Percentiles rank a stretch among this genome's conserved stretches.
phyloP scores from a whole-genome alignment of 2,888 invertebrate genomes.

The Platycnemis pennipes region DNA sequence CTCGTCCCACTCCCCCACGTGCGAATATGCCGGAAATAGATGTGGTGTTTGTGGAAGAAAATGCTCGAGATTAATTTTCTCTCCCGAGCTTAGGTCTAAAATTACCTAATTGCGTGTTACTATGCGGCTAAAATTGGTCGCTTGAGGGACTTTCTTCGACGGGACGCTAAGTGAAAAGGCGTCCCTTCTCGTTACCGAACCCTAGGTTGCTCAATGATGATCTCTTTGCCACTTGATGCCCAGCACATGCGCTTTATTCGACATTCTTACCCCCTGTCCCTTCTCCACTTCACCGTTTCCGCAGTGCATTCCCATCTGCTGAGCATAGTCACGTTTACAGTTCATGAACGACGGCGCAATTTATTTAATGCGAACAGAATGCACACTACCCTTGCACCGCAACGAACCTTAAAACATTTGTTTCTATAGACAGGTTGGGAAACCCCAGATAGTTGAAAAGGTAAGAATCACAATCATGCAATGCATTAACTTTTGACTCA shows the following conservation, averaged over 20 bases:
- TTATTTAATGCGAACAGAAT: no score
- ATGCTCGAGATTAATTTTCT: slow-evolving; percentile 8
- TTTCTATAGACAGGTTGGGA: no score
- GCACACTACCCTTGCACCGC: no score
- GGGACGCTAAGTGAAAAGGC: not conserved
- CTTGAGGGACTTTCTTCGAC: not conserved
- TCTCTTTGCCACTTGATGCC: not conserved
- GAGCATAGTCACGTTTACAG: not conserved
- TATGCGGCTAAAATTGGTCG: slow-evolving; percentile 28
- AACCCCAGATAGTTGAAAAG: no score
- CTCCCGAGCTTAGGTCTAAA: not conserved
- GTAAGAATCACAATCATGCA: no score
- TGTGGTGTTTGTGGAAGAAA: slow-evolving; percentile 16
- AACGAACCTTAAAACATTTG: no score
- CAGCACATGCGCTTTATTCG: not conserved
- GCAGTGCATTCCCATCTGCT: not conserved
- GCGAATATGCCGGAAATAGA: not conserved
- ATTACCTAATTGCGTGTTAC: slow-evolving; percentile 28
- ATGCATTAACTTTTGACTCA: no score
- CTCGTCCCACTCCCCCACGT: not conserved
- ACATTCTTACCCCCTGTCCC: no score
- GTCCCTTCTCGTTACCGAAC: not conserved
- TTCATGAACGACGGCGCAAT: no score
- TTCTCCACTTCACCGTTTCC: no score
- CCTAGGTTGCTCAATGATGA: not conserved